A percentile compares a stretch with the other conserved stretches of the same genome.
phyloP scores from a whole-genome alignment of 2,888 invertebrate species.

The Tenodera sinensis region DNA sequence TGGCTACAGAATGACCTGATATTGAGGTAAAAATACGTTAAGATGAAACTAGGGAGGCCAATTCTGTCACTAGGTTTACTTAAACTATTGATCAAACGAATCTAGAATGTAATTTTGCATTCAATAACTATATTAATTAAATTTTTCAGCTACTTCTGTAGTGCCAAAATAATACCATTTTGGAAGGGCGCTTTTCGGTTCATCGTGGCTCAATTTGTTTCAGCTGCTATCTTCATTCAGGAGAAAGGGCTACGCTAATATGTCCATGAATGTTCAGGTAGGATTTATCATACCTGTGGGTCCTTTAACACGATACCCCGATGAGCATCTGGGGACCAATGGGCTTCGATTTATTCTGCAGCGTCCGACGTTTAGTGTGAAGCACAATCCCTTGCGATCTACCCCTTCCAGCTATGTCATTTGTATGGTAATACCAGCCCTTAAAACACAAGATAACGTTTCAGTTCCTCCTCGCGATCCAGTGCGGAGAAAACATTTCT shows the following conservation, averaged over 20 bases:
- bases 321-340: neutral
- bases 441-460: neutral
- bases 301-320: neutral
- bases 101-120: too few species aligned
- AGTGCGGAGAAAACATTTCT: neutral
- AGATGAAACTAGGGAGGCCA: too few species aligned
- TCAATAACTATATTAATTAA: too few species aligned
- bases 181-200: neutral
- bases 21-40: too few species aligned
- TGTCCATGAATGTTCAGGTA: neutral
- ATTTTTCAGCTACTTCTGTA: too few species aligned
- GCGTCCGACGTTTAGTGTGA: neutral
- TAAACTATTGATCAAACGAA: too few species aligned
- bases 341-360: neutral
- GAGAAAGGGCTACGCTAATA: neutral
- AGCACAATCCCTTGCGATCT: neutral
- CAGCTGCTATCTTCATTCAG: neutral
- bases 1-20: too few species aligned
- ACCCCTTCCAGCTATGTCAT: neutral
- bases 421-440: neutral
- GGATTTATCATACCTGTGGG: neutral
- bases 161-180: too few species aligned
- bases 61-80: too few species aligned
- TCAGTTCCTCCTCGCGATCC: neutral
- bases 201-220: neutral